phyloP scores from a whole-genome alignment of 2,888 invertebrate genomes.

The Nezara viridula region DNA sequence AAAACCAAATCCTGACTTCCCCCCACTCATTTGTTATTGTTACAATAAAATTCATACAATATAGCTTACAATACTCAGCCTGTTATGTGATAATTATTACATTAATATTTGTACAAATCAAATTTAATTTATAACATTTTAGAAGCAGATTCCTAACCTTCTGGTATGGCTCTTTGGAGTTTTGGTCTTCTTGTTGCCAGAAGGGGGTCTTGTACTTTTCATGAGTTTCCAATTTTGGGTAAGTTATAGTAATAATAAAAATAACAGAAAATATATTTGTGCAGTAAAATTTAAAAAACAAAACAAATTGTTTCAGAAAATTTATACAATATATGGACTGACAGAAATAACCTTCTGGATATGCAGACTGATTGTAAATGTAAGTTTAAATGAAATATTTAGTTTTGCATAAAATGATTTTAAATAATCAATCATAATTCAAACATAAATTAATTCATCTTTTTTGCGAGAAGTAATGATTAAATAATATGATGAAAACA shows the following conservation, averaged over 20 bases:
- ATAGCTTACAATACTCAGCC: background rate
- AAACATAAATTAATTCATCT: too few relatives aligned
- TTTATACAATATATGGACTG: constrained; percentile 71
- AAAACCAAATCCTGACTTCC: too few relatives aligned
- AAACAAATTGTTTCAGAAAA: constrained; percentile 69
- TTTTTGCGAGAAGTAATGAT: too few relatives aligned
- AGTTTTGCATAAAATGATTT: background rate
- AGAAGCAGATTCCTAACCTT: constrained; percentile 72
- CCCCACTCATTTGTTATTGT: background rate
- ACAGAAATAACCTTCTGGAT: constrained; percentile 72
- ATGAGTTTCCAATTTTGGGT: constrained; percentile 71
- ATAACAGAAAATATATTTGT: background rate
- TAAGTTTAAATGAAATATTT: constrained; percentile 65
- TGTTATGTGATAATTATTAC: background rate
- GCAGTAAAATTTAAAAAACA: background rate
- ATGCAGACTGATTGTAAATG: constrained; percentile 70
- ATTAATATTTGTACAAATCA: background rate
- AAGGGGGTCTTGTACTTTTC: constrained; percentile 73
- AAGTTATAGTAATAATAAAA: background rate
- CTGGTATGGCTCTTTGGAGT: constrained; percentile 73
- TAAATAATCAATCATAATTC: too few relatives aligned
- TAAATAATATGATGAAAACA: too few relatives aligned
- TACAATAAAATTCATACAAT: background rate
- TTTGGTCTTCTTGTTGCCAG: constrained; percentile 72
- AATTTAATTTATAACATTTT: constrained; percentile 58